phyloP scores from a whole-genome alignment of 2,888 invertebrate species.

The Punctoribates punctum region DNA sequence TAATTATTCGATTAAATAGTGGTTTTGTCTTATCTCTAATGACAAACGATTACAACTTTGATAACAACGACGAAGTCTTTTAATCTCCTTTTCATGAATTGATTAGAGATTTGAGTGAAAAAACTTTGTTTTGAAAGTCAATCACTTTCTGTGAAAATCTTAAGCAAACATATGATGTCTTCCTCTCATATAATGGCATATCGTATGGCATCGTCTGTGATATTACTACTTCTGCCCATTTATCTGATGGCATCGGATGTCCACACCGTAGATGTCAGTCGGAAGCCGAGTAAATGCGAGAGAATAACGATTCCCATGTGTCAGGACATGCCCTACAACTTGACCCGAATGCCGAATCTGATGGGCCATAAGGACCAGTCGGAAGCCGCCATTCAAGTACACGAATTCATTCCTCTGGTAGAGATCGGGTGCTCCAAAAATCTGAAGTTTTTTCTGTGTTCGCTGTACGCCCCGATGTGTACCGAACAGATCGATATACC shows the following conservation, averaged over 20 bases:
- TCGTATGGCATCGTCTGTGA: conserved; percentile 15
- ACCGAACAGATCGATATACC: conserved; percentile 78
- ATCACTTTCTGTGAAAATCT: background rate
- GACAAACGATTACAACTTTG: no score
- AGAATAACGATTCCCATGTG: conserved; percentile 73
- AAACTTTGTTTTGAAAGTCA: no score
- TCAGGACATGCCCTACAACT: conserved; percentile 76
- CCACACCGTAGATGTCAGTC: background rate
- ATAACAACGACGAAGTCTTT: no score
- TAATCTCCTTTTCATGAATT: no score
- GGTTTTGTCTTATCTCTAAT: no score
- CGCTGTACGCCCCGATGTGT: conserved; percentile 85
- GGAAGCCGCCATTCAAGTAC: conserved; percentile 74
- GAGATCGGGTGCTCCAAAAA: conserved; percentile 75
- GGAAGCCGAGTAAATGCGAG: conserved; percentile 63
- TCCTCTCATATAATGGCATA: background rate
- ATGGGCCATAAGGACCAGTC: conserved; percentile 75
- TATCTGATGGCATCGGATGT: background rate
- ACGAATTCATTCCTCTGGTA: conserved; percentile 63
- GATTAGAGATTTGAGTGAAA: no score
- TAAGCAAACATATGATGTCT: background rate
- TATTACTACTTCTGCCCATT: background rate
- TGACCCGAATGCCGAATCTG: conserved; percentile 80
- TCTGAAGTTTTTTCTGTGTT: conserved; percentile 80
- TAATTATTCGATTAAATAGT: no score